Conservation (phyloP, 2,113 vertebrate species). For the Grallaria varia region DNA sequence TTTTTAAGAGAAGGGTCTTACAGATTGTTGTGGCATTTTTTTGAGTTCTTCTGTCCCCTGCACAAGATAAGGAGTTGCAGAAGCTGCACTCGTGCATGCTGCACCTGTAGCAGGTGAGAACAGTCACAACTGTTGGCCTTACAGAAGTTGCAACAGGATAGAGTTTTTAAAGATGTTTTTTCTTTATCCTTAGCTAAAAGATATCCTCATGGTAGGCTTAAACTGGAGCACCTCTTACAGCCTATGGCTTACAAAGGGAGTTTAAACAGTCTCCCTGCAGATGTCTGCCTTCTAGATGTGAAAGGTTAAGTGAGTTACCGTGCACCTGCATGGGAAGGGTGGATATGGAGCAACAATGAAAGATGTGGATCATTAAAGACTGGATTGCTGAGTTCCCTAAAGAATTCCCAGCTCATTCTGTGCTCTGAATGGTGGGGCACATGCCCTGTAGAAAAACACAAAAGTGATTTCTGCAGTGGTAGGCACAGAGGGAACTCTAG, state of each 20-base stretch:
- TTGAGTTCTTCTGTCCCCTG: background rate
- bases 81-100: background rate
- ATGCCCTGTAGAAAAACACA: background rate
- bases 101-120: background rate
- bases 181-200: background rate
- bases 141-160: background rate
- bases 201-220: background rate
- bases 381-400: background rate
- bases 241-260: background rate
- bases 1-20: background rate
- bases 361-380: background rate
- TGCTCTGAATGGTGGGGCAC: background rate
- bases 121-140: background rate
- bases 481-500: background rate
- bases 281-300: background rate
- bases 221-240: background rate
- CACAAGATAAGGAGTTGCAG: background rate
- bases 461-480: background rate
- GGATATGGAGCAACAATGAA: background rate
- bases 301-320: background rate
- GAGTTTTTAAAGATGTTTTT: background rate
- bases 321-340: background rate
- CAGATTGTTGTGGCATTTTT: background rate
- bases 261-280: background rate
- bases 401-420: background rate